Evolutionary conservation across 2,113 vertebrate genomes (phyloP).

Genomic region (Mormyrus iriodes): DNA sequence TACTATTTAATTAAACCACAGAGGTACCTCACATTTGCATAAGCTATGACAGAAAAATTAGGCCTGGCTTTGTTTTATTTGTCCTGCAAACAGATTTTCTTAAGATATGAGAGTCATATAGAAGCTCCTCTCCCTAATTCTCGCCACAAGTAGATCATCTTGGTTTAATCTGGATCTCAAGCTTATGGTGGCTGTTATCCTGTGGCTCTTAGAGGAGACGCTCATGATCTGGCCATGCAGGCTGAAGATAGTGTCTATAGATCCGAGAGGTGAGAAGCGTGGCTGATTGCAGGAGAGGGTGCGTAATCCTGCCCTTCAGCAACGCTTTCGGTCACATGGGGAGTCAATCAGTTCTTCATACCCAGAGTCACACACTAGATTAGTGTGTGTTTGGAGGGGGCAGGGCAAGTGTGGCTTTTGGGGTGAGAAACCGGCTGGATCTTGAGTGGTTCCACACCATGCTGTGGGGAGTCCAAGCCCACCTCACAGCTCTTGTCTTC

Average conservation of each 20-base stretch:
- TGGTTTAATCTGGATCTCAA: background rate
- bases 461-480: background rate
- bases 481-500: background rate
- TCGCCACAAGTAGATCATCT: background rate
- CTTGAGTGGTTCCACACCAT: background rate
- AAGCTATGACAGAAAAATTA: background rate
- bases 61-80: background rate
- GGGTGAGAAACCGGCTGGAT: background rate
- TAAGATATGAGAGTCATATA: background rate
- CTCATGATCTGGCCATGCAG: background rate
- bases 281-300: slow-evolving; percentile 30
- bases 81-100: background rate
- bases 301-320: slow-evolving; percentile 32
- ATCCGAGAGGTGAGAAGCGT: slow-evolving; percentile 24
- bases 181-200: background rate
- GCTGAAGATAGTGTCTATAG: slow-evolving; percentile 13
- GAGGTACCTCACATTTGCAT: background rate
- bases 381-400: background rate
- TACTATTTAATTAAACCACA: background rate
- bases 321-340: slow-evolving; percentile 25
- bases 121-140: background rate
- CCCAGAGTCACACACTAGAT: slow-evolving; percentile 23
- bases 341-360: slow-evolving; percentile 42
- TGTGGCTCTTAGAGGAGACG: background rate
- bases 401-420: background rate